Evolutionary conservation across 1,140 invertebrate species (phyloP), one percentile per base, ranked within the genome.

Genomic region (Kradibia gibbosae): DNA sequence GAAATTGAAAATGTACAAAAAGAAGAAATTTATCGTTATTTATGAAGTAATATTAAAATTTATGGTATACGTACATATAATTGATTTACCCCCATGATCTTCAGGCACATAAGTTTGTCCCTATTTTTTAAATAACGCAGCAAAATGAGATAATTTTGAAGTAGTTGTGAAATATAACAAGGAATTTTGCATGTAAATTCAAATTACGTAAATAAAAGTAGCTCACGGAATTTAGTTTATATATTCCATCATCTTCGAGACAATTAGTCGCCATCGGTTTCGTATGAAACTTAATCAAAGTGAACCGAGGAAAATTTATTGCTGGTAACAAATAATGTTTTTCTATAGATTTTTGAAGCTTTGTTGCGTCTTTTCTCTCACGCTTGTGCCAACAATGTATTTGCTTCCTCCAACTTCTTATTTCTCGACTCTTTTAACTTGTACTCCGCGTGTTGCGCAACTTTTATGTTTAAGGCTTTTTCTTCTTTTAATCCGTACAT

Each of bases 381-480:
- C 20, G 3, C 20, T 10, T 22, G 20, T 22, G 71, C 67, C 78
- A 72, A 79, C 78, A 79, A 79, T 79, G 70, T 70, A 34, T 45
- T 39, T 34, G 25, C 50, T 17, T 75, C 10, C 22, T n/a, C 34
- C 10, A 39, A 1, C 1, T 28, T 11, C 22, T n/a, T 45, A 8
- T 13, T 39, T 15, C 39, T 31, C 20, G 39, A 70, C 67, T 70
- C 67, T 70, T 70, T 70, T 45, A 20, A 20, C 50, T 34, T 7
- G 50, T 22, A n/a, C 73, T n/a, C 34, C 20, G 4, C 4, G 57
- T 25, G 75, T 81, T 81, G 80, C 80, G 80, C 80, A 81, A 81
- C 80, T 70, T 71, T 74, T 65, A 65, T 28, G 55, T 45, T 25
- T 15, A 13, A 10, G 39, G 25, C 42, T 48, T 42, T 48, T 15